A percentile compares a stretch with the other conserved stretches of the same genome.
These are phyloP conservation scores for Teinopalpus imperialis DNA, from an alignment of 2,888 invertebrate species.

Conservation along the genomic window DNA sequence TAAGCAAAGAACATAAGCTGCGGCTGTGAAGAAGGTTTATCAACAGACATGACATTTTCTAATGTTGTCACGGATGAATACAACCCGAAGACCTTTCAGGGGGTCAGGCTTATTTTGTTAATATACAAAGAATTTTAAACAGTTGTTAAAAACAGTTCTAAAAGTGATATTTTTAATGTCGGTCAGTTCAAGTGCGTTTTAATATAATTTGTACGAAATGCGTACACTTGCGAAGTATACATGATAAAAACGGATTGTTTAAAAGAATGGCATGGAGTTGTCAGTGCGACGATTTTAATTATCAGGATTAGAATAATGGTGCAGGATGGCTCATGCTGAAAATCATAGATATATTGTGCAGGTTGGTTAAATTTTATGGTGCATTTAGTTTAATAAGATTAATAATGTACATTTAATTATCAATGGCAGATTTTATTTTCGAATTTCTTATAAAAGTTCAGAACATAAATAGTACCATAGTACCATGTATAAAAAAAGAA, in stretches of 20 bases:
- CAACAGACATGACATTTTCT: slow-evolving; percentile 47
- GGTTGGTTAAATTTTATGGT: slow-evolving; percentile 74
- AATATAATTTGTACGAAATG: slow-evolving; percentile 35
- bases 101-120: slow-evolving; percentile 47
- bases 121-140: slow-evolving; percentile 20
- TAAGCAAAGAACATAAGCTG: slow-evolving; percentile 28
- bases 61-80: slow-evolving; percentile 67
- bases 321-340: slow-evolving; percentile 82
- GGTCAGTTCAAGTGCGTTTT: slow-evolving; percentile 27
- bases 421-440: neutral
- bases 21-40: slow-evolving; percentile 32
- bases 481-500: neutral
- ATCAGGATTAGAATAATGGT: slow-evolving; percentile 63
- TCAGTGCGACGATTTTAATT: slow-evolving; percentile 44
- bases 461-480: too few species aligned
- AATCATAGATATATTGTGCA: slow-evolving; percentile 88
- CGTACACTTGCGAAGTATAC: slow-evolving; percentile 34
- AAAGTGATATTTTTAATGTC: slow-evolving; percentile 16
- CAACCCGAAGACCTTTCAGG: slow-evolving; percentile 60
- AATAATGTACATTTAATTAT: too few species aligned
- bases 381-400: too few species aligned
- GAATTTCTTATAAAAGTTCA: too few species aligned
- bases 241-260: slow-evolving; percentile 39
- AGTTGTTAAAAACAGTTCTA: slow-evolving; percentile 1
- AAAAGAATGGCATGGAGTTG: slow-evolving; percentile 50